Conservation (phyloP, 2,797 vertebrate species). For the Pseudopleuronectes americanus region DNA sequence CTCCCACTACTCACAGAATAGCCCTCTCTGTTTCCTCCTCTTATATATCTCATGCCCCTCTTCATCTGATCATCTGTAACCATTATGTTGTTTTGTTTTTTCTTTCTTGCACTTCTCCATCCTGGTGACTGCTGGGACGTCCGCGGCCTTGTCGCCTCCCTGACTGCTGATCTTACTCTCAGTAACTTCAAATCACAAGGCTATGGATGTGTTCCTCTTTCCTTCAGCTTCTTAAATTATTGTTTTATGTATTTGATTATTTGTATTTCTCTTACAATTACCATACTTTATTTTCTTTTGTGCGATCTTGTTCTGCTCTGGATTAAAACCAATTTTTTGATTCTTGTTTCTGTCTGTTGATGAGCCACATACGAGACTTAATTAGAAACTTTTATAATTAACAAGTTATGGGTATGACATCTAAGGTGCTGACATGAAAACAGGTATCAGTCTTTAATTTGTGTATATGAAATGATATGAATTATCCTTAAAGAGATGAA, state of each 20-base stretch:
- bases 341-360: background rate
- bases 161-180: constrained; percentile 54
- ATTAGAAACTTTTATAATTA: background rate
- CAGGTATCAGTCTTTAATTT: constrained; percentile 1
- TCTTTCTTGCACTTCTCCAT: constrained; percentile 45
- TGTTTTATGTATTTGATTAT: background rate
- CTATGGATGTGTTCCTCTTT: background rate
- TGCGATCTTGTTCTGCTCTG: background rate
- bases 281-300: background rate
- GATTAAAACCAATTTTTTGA: background rate
- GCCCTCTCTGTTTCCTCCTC: constrained; percentile 28
- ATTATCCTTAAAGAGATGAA: background rate
- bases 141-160: constrained; percentile 47
- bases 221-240: background rate
- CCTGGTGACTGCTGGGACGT: constrained; percentile 52
- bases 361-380: background rate
- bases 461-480: constrained; percentile 4
- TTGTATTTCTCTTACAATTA: background rate
- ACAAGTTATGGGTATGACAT: background rate
- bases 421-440: constrained; percentile 4
- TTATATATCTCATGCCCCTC: constrained; percentile 20
- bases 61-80: constrained; percentile 67
- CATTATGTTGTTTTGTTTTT: constrained; percentile 53
- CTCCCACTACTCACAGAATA: constrained; percentile 45
- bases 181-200: constrained; percentile 54